These are phyloP conservation scores for Pachyrhynchus sulphureomaculatus DNA, from an alignment of 1,140 invertebrate genomes.

Conservation along the genomic window DNA sequence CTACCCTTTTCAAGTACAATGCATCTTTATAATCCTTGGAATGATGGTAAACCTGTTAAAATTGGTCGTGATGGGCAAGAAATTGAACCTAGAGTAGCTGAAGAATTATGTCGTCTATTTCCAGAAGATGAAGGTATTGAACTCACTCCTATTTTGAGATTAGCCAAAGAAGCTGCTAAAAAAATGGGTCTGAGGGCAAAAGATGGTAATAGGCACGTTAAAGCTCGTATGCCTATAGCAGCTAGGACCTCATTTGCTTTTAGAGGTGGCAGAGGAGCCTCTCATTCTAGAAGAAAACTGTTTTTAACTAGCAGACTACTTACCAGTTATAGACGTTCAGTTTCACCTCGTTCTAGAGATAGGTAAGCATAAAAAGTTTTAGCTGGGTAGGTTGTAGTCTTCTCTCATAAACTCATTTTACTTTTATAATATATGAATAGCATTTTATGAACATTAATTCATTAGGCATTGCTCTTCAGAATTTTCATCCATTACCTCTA, in stretches of 20 bases:
- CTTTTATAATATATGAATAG: no score
- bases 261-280: conserved; percentile 52
- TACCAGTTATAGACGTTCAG: conserved; percentile 59
- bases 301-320: conserved; percentile 55
- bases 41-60: conserved; percentile 97
- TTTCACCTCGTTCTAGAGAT: conserved; percentile 55
- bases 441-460: no score
- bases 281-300: conserved; percentile 55
- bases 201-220: conserved; percentile 57
- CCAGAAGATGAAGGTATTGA: conserved; percentile 92
- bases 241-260: conserved; percentile 44
- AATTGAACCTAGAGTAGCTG: conserved; percentile 92
- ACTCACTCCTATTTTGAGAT: conserved; percentile 83
- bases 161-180: conserved; percentile 83
- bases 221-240: conserved; percentile 52
- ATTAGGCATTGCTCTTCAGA: no score
- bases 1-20: conserved; percentile 88
- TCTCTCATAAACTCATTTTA: neutral
- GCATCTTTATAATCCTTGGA: conserved; percentile 97
- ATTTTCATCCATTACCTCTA: no score
- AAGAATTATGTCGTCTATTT: conserved; percentile 92
- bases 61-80: conserved; percentile 98
- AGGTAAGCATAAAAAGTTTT: no score
- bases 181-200: conserved; percentile 56
- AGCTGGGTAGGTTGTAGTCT: neutral